Evolutionary conservation across 2,888 invertebrate genomes (phyloP).

Genomic region (Cheilosia variabilis): DNA sequence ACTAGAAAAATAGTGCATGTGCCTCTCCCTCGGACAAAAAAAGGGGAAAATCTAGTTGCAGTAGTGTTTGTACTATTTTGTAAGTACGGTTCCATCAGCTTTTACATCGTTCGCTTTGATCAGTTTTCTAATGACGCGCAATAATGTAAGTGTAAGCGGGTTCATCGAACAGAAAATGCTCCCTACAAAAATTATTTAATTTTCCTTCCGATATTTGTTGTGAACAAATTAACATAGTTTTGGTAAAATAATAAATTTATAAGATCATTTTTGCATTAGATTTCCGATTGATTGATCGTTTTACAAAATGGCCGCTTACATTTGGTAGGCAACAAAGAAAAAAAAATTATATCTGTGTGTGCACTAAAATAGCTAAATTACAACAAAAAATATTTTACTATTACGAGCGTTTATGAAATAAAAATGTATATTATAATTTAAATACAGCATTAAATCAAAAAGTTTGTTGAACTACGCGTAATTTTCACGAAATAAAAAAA

Average conservation of each 20-base stretch:
- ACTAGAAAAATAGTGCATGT: constrained; percentile 58
- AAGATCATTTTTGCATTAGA: neutral
- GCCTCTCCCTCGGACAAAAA: constrained; percentile 42
- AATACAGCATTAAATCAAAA: too few species aligned
- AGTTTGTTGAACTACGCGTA: too few species aligned
- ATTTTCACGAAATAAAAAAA: too few species aligned
- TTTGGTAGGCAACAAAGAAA: neutral
- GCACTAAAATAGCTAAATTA: neutral
- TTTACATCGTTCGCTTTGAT: constrained; percentile 59
- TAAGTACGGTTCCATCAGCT: constrained; percentile 41
- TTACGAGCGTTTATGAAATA: too few species aligned
- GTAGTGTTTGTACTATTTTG: constrained; percentile 62
- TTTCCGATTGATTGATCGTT: neutral
- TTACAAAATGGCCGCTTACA: neutral
- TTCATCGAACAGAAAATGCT: neutral
- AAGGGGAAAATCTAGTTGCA: constrained; percentile 52
- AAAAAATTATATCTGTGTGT: neutral
- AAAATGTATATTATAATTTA: too few species aligned
- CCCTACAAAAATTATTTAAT: neutral
- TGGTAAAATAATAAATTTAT: neutral
- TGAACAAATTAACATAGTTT: too few species aligned
- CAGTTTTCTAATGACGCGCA: constrained; percentile 48
- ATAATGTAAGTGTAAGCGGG: constrained; percentile 25
- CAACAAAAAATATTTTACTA: too few species aligned
- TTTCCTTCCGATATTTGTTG: neutral